phyloP scores from a whole-genome alignment of 2,113 vertebrate species.

The Petrocephalus zakoni region DNA sequence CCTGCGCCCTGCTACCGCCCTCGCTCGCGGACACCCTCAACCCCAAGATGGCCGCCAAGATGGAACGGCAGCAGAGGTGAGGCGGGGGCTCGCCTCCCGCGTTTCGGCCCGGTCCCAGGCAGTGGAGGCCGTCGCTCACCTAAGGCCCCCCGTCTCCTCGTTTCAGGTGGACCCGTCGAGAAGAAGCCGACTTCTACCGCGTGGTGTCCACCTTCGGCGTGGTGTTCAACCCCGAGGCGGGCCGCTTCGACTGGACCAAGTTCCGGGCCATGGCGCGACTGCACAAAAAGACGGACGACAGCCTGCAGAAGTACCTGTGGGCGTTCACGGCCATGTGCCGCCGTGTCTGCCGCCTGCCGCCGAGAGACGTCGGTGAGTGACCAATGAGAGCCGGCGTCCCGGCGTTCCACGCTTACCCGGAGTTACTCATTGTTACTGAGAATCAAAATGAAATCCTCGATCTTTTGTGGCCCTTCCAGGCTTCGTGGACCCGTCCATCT shows the following conservation, averaged over 20 bases:
- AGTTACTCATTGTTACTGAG: background rate
- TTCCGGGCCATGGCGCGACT: conserved; percentile 94
- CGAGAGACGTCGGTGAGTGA: conserved; percentile 80
- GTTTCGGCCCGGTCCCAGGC: background rate
- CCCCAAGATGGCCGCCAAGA: conserved; percentile 94
- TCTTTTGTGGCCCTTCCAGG: conserved; percentile 57
- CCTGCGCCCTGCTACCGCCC: conserved; percentile 71
- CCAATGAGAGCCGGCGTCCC: background rate
- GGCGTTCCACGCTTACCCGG: background rate
- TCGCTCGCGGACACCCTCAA: conserved; percentile 73
- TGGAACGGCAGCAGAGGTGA: conserved; percentile 94
- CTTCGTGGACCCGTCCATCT: conserved; percentile 77
- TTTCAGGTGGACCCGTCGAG: conserved; percentile 89
- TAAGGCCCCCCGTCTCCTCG: background rate
- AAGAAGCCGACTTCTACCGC: conserved; percentile 96
- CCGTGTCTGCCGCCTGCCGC: conserved; percentile 86
- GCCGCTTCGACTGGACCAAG: conserved; percentile 94
- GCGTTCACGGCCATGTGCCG: conserved; percentile 95
- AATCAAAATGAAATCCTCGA: background rate
- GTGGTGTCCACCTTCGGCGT: conserved; percentile 97
- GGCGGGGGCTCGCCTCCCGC: background rate
- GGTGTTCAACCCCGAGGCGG: conserved; percentile 87
- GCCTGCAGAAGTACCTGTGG: conserved; percentile 92
- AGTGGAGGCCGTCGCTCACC: background rate
- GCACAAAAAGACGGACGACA: conserved; percentile 96